Percentiles rank a stretch among this genome's conserved stretches.
These are phyloP conservation scores for Pholis gunnellus DNA, from an alignment of 2,113 vertebrate genomes.

Conservation along the genomic window DNA sequence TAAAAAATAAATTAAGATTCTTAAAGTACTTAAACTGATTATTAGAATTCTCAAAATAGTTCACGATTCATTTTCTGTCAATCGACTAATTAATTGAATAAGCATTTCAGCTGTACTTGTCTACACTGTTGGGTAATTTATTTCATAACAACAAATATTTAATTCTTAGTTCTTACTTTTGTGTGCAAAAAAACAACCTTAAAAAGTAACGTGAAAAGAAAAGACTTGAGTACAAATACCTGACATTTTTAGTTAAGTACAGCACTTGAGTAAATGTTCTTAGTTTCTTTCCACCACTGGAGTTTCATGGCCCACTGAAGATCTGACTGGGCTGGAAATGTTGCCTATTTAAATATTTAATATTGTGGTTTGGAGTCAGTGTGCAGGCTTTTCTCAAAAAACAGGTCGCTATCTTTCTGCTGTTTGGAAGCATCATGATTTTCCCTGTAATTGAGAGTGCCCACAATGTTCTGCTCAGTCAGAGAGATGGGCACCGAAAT, in stretches of 20 bases:
- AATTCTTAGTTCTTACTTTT: too few species aligned
- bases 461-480: not conserved
- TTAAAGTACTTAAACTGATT: too few species aligned
- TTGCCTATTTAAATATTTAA: not conserved
- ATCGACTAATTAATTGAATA: too few species aligned
- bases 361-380: not conserved
- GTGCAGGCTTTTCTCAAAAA: not conserved
- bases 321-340: not conserved
- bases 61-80: too few species aligned
- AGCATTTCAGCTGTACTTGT: not conserved
- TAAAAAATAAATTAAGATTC: not conserved
- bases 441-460: not conserved
- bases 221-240: too few species aligned
- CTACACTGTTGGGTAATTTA: not conserved
- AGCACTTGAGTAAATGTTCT: not conserved
- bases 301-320: not conserved
- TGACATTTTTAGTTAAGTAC: not conserved
- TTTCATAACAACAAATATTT: not conserved
- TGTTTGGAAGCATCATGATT: not conserved
- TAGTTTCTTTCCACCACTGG: not conserved
- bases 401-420: not conserved
- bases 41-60: too few species aligned
- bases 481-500: not conserved
- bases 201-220: too few species aligned
- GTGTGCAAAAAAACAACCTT: too few species aligned